Conservation (phyloP, 2,888 invertebrate genomes). For the Odontocolon sp. region DNA sequence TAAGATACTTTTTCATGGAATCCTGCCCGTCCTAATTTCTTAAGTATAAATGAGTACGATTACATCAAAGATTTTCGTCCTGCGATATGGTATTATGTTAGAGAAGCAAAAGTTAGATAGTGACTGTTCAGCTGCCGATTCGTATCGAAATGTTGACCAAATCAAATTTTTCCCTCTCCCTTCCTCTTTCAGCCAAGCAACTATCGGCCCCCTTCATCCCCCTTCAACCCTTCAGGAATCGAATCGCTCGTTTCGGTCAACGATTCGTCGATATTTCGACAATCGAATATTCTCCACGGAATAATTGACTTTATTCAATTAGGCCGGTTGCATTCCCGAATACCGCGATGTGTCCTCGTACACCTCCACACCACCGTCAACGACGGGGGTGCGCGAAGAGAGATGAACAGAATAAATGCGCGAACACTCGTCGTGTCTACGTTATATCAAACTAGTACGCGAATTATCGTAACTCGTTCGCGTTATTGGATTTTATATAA, state of each 20-base stretch:
- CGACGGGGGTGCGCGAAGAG: background rate
- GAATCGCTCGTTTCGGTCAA: slow-evolving; percentile 71
- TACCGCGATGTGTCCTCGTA: slow-evolving; percentile 9
- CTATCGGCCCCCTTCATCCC: slow-evolving; percentile 29
- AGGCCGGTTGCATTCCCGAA: slow-evolving; percentile 60
- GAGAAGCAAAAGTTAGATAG: background rate
- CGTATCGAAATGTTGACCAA: slow-evolving; percentile 65
- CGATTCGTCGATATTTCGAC: slow-evolving; percentile 75
- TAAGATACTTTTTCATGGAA: too few relatives aligned
- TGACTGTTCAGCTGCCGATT: slow-evolving; percentile 50
- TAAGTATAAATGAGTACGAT: too few relatives aligned
- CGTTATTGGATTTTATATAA: slow-evolving; percentile 46
- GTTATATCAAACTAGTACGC: slow-evolving; percentile 7
- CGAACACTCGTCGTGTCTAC: slow-evolving; percentile 1
- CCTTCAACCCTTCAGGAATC: slow-evolving; percentile 65
- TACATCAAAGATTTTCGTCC: too few relatives aligned
- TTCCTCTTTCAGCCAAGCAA: background rate
- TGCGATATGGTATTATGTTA: too few relatives aligned
- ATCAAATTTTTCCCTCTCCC: slow-evolving; percentile 65
- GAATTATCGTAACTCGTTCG: slow-evolving; percentile 39
- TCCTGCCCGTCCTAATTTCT: too few relatives aligned
- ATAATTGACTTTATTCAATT: slow-evolving; percentile 77
- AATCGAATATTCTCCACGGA: slow-evolving; percentile 72
- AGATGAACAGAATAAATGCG: slow-evolving; percentile 30
- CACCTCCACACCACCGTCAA: background rate